Evolutionary conservation across 2,888 invertebrate species (phyloP), one percentile per base, ranked within the genome.

Genomic region (Apamea sordens): DNA sequence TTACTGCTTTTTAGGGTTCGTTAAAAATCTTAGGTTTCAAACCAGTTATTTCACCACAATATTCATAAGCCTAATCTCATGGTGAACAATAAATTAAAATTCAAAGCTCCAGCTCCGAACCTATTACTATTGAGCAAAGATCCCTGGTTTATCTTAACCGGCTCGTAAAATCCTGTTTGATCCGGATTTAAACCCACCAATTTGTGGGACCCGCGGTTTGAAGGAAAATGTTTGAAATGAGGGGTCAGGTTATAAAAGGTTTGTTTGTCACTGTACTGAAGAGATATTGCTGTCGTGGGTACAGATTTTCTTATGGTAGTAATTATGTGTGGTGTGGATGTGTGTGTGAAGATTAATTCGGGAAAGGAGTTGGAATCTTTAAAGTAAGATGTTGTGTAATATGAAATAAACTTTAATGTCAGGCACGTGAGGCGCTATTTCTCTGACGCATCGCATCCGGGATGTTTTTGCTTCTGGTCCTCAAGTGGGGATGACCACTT

Each of bases 111-210:
- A 50, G 74, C 77, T 82, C 70, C 61, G 44, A 89, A 86, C 86
- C 86, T 86, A 90, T 89, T 88, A 89, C 87, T 87, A 87, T 84
- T 86, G 86, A 85, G 86, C 82, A 88, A 80, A 88, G 79, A 77
- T 86, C 68, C 78, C 79, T 76, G 80, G 79, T 82, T 88, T 90
- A 91, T 87, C 87, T 87, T 73, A 88, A 85, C 71, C 77, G 67
- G 36, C 71, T 84, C 87, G 77, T 85, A 86, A 88, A 90, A 90
- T 85, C 82, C 79, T 61, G 78, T 73, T 79, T 82, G 77, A 88
- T 85, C 86, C 86, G 80, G 85, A 83, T 80, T 74, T 79, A 32
- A 32, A 11, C 18, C 50, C n/a, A 10, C 80, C 71, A 68, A 36
- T 70, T 67, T 59, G 8, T 15, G 7, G 71, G 79, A 79, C 24